These are phyloP conservation scores for Tamandua tetradactyla DNA, from an alignment of 2,797 vertebrate species.

Conservation along the genomic window DNA sequence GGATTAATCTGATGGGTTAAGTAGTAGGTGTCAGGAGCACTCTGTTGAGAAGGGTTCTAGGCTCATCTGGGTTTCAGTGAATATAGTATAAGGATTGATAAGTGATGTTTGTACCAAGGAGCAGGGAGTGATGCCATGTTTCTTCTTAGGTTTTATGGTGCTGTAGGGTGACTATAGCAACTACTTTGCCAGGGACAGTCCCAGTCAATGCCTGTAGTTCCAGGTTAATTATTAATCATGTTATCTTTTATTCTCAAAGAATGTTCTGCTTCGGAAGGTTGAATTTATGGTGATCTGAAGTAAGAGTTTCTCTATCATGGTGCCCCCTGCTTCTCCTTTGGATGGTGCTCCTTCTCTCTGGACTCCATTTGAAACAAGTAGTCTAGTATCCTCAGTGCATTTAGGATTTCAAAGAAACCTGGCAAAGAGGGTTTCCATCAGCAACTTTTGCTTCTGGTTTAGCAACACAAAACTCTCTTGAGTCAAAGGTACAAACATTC, in stretches of 20 bases:
- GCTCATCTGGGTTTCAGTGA: neutral
- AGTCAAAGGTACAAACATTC: neutral
- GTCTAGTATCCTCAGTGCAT: neutral
- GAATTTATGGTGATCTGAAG: neutral
- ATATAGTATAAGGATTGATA: neutral
- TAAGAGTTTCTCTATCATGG: neutral
- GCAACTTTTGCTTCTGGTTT: constrained; percentile 27
- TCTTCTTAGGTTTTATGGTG: neutral
- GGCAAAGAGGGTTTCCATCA: constrained; percentile 5
- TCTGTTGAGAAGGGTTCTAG: neutral
- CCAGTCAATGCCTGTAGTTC: neutral
- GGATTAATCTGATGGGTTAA: neutral
- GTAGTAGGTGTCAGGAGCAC: neutral
- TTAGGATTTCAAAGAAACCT: constrained; percentile 38
- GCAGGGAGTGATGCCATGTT: neutral
- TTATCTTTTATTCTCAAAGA: constrained; percentile 13
- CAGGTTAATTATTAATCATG: neutral
- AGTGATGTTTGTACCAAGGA: neutral
- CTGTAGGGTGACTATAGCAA: neutral
- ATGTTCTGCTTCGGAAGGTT: neutral
- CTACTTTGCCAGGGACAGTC: neutral
- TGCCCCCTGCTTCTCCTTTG: neutral
- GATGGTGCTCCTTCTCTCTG: neutral
- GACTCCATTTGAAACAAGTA: neutral
- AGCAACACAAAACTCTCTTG: constrained; percentile 7